Conservation (phyloP, 1,140 invertebrate species). For the Nasonia longicornis region DNA sequence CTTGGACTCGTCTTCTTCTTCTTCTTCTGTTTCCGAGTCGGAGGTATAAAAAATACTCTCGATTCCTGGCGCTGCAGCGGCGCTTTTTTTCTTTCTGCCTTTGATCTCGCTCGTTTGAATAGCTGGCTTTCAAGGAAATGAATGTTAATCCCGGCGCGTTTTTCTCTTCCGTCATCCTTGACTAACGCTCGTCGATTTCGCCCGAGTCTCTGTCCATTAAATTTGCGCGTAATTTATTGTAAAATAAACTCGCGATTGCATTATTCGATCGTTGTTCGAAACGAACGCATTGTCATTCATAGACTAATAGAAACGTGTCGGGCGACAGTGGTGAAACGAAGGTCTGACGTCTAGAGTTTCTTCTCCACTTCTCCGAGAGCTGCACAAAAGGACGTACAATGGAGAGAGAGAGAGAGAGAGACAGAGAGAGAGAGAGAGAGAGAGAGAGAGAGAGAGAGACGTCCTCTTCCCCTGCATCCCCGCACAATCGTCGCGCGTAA, state of each 20-base stretch:
- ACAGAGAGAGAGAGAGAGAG: neutral
- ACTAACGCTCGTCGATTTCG: constrained; percentile 30
- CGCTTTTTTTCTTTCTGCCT: constrained; percentile 24
- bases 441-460: neutral
- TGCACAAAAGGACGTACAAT: neutral
- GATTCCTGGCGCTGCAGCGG: neutral
- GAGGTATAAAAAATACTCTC: constrained; percentile 22
- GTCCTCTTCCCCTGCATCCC: neutral
- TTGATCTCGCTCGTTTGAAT: constrained; percentile 42
- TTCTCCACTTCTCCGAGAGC: neutral
- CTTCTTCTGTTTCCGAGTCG: neutral
- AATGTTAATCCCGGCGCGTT: constrained; percentile 32
- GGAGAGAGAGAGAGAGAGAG: neutral
- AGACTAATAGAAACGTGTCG: constrained; percentile 20
- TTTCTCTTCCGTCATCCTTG: constrained; percentile 12
- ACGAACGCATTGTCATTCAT: neutral
- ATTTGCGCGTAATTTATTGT: neutral
- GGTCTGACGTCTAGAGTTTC: constrained; percentile 7
- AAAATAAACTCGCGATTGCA: too few species aligned
- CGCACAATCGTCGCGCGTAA: neutral
- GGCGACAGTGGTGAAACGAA: neutral
- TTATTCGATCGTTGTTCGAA: too few species aligned
- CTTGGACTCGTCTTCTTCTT: constrained; percentile 37
- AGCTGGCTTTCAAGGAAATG: constrained; percentile 44
- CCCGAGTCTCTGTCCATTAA: neutral